phyloP scores from a whole-genome alignment of 2,797 vertebrate genomes.

The Bryconaethiops microstoma region DNA sequence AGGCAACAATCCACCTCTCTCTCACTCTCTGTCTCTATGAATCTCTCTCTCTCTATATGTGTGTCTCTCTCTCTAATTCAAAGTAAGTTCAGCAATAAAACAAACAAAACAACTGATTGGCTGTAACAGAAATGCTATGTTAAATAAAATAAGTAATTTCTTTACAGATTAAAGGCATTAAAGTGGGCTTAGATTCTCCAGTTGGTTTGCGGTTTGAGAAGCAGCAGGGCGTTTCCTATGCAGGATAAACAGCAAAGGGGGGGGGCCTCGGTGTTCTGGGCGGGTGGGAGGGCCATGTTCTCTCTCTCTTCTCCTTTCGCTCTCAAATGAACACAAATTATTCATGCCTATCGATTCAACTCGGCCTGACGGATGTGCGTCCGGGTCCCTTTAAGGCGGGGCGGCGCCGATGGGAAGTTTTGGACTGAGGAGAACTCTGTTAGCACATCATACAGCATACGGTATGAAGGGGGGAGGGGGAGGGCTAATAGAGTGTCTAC shows the following conservation, averaged over 20 bases:
- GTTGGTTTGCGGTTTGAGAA: neutral
- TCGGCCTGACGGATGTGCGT: slow-evolving; percentile 22
- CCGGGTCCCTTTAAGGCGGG: slow-evolving; percentile 7
- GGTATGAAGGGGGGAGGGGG: slow-evolving; percentile 8
- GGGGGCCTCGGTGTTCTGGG: neutral
- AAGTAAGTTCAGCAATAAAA: too few relatives aligned
- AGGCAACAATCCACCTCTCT: neutral
- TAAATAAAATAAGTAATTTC: too few relatives aligned
- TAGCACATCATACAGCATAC: slow-evolving; percentile 38
- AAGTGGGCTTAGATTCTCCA: too few relatives aligned
- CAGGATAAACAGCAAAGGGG: too few relatives aligned
- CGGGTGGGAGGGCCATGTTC: neutral
- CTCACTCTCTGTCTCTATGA: neutral
- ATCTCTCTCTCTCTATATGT: neutral
- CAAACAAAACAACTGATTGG: too few relatives aligned
- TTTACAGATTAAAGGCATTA: too few relatives aligned
- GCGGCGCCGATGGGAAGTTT: slow-evolving; percentile 19
- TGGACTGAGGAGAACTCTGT: slow-evolving; percentile 2
- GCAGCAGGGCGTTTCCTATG: neutral
- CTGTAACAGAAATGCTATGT: too few relatives aligned
- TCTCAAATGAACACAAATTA: slow-evolving; percentile 58
- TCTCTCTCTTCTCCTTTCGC: neutral
- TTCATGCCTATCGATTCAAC: slow-evolving; percentile 59
- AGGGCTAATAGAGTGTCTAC: neutral
- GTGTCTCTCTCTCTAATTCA: neutral